Base-by-base conservation (phyloP, 2,113 vertebrate species). In the Collichthys lucidus region DNA sequence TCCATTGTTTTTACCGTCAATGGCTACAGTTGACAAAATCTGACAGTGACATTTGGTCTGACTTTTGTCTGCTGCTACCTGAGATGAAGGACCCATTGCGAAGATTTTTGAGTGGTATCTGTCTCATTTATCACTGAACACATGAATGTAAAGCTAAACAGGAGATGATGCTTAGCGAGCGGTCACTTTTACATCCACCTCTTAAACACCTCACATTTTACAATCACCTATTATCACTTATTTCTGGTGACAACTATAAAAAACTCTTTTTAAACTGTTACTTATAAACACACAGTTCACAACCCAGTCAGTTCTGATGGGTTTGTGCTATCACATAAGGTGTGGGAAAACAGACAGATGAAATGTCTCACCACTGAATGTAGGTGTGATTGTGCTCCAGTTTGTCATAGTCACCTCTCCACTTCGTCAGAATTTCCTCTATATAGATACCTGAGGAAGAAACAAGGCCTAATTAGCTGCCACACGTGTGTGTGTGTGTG, bases 371-470 rank as follows among this genome's bases (percentile, higher is more conserved):
- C 98, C 98, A 99, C 77, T 99, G 98, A 89, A 99, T 99, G 69
- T 99, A 99, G 65, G 97, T 99, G 92, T 99, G 98, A 88, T 98
- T 99, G 95, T 99, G 96, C 90, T 99, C 98, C 94, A 99, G 94
- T 86, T 97, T 97, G 86, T 99, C 98, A 84, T 98, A 99, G 94
- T 99, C 97, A 72, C 97, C 96, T 93, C 96, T 97, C 98, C 98
- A 99, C 83, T 97, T 97, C 64, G 95, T 97, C 79, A 99, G 95
- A 90, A 99, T 98, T 93, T 99, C 98, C 95, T 99, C 97, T 79
- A 99, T 96, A 85, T 96, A 98, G 94, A 99, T 96, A 52, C 97
- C 98, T 99, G 92, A 78, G 6, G 49, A 35, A 72, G 56, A 79
- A 11, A 88, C n/a, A 46, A 10, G 12, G 9, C 42, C 11, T 40